Evolutionary conservation across 2,888 invertebrate genomes (phyloP).

Genomic region (Temnothorax ravouxi): DNA sequence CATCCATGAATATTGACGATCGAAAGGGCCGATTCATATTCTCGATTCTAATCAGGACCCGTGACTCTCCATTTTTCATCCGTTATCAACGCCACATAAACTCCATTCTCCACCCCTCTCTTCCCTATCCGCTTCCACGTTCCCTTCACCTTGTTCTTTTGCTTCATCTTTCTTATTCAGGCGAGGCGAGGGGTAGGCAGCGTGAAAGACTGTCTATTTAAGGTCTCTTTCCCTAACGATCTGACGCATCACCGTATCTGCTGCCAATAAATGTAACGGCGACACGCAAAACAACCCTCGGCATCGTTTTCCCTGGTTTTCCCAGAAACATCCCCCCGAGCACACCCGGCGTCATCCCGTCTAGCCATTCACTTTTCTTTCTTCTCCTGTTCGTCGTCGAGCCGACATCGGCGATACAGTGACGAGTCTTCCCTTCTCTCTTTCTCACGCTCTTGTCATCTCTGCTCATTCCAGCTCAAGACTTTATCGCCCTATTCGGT

Average conservation of each 20-base stretch:
- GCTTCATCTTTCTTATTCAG: neutral
- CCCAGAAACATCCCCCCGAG: conserved; percentile 2
- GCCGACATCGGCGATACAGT: conserved; percentile 30
- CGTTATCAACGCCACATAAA: conserved; percentile 71
- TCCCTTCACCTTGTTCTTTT: conserved; percentile 32
- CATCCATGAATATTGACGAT: conserved; percentile 73
- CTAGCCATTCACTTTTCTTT: conserved; percentile 28
- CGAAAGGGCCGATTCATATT: conserved; percentile 70
- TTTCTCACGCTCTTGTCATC: conserved; percentile 32
- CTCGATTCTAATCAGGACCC: conserved; percentile 72
- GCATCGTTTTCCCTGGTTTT: conserved; percentile 33
- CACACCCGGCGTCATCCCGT: neutral
- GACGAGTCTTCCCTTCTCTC: conserved; percentile 3
- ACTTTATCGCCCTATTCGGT: conserved; percentile 62
- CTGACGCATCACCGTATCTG: conserved; percentile 74
- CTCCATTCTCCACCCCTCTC: neutral
- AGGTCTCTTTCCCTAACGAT: conserved; percentile 67
- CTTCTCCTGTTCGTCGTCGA: conserved; percentile 20
- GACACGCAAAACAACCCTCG: conserved; percentile 60
- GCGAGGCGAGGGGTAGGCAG: neutral
- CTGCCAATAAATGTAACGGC: conserved; percentile 67
- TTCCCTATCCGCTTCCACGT: neutral
- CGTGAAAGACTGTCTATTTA: conserved; percentile 60
- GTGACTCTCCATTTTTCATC: conserved; percentile 74
- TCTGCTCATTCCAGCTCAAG: conserved; percentile 48